Conservation (phyloP, 2,888 invertebrate species). For the Hypomecis atomaria region DNA sequence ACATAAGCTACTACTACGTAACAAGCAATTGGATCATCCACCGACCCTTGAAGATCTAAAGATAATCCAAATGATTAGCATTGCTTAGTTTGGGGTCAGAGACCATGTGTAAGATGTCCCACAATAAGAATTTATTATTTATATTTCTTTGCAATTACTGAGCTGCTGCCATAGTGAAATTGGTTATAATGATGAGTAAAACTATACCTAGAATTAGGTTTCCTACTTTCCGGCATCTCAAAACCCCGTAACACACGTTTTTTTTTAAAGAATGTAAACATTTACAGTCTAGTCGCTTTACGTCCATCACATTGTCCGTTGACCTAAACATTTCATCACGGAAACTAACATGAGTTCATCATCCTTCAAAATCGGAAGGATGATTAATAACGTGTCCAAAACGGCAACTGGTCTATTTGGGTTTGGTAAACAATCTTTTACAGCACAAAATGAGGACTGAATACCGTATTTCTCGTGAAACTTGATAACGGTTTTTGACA, state of each 20-base stretch:
- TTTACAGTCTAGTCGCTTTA: not conserved
- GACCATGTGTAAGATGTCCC: no score
- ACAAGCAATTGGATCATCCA: no score
- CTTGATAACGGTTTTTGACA: not conserved
- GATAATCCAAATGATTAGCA: no score
- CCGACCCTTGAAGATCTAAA: no score
- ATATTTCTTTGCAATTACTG: no score
- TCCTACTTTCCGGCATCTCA: no score
- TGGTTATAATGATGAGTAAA: no score
- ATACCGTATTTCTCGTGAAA: not conserved
- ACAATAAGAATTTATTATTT: no score
- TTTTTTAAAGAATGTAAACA: not conserved
- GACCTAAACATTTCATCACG: slow-evolving; percentile 18
- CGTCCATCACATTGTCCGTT: slow-evolving; percentile 18
- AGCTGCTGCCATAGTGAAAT: no score
- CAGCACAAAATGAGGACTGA: slow-evolving; percentile 18
- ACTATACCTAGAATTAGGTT: no score
- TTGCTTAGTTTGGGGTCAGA: no score
- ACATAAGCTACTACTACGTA: no score
- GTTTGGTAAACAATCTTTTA: slow-evolving; percentile 39
- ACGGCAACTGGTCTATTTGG: slow-evolving; percentile 38
- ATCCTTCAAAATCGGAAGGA: slow-evolving; percentile 19
- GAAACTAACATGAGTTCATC: slow-evolving; percentile 30
- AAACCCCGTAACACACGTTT: not conserved
- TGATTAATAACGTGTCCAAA: slow-evolving; percentile 37